Percentiles rank a stretch among this genome's conserved stretches.
phyloP scores from a whole-genome alignment of 92 coral and sea anemone species.

The Isaurus tuberculatus region DNA sequence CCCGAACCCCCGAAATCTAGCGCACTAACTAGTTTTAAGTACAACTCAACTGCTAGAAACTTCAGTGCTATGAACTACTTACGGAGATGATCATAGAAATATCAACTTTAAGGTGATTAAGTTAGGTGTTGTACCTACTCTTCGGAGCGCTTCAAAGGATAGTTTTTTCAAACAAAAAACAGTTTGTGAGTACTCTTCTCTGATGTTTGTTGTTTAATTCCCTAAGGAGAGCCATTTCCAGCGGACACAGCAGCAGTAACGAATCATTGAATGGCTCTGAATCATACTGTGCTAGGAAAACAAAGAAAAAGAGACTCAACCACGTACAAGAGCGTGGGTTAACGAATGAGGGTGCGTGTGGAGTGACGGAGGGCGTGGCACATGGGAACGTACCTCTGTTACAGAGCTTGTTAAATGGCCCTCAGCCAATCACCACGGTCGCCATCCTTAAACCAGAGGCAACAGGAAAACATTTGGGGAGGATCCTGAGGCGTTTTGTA shows the following conservation, averaged over 20 bases:
- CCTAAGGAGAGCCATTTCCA: conserved; percentile 20
- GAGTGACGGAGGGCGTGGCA: conserved; percentile 24
- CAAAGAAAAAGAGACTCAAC: conserved; percentile 4
- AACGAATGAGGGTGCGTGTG: conserved; percentile 36
- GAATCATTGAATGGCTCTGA: conserved; percentile 36
- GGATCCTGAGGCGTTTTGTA: conserved; percentile 80
- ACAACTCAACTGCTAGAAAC: no score
- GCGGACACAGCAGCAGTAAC: conserved; percentile 58
- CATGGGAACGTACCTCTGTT: conserved; percentile 70
- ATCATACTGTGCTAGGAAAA: not conserved
- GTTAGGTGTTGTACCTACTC: no score
- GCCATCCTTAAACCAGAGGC: conserved; percentile 88
- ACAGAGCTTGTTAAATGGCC: conserved; percentile 81
- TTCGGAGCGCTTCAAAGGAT: no score
- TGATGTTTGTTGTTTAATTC: not conserved
- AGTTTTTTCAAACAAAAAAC: no score
- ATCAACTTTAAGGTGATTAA: no score
- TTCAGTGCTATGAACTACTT: no score
- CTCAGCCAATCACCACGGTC: conserved; percentile 85
- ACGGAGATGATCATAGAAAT: no score
- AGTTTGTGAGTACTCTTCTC: no score
- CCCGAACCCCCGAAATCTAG: no score
- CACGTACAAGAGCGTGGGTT: conserved; percentile 13
- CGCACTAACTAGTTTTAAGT: no score
- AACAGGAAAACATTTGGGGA: conserved; percentile 79